Conservation (phyloP, 2,113 vertebrate genomes). For the Lates calcarifer region DNA sequence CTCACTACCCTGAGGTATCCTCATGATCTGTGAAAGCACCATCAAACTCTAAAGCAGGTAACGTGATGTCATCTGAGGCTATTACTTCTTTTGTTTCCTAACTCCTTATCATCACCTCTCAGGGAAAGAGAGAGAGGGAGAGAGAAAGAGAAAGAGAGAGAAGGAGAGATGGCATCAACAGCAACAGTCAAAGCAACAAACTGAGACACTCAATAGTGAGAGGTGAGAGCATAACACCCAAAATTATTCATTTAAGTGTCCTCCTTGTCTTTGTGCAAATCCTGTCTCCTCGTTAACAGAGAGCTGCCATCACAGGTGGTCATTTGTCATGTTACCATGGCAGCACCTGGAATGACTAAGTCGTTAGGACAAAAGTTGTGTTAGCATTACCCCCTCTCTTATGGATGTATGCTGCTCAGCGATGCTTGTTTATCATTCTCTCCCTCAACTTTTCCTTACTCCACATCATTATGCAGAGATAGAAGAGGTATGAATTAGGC, state of each 20-base stretch:
- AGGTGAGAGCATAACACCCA: neutral
- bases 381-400: neutral
- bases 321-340: conserved; percentile 90
- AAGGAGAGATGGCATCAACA: conserved; percentile 86
- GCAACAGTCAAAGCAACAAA: conserved; percentile 79
- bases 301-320: conserved; percentile 88
- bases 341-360: conserved; percentile 92
- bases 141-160: conserved; percentile 67
- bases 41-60: neutral
- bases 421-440: conserved; percentile 1
- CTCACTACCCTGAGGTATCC: neutral
- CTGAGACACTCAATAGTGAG: conserved; percentile 77
- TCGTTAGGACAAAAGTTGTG: conserved; percentile 13
- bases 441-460: conserved; percentile 1
- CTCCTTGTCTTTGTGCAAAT: neutral
- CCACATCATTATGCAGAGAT: conserved; percentile 84
- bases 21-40: neutral
- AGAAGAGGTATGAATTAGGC: conserved; percentile 84
- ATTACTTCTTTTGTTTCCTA: neutral
- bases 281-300: conserved; percentile 69
- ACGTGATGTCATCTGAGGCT: neutral
- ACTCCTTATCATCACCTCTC: neutral
- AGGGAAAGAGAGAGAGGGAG: conserved; percentile 73
- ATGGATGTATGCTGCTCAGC: conserved; percentile 26
- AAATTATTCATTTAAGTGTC: conserved; percentile 8